A percentile compares a stretch with the other conserved stretches of the same genome.
Conservation (phyloP, 2,888 invertebrate species). For the Meteorus cinctellus region DNA sequence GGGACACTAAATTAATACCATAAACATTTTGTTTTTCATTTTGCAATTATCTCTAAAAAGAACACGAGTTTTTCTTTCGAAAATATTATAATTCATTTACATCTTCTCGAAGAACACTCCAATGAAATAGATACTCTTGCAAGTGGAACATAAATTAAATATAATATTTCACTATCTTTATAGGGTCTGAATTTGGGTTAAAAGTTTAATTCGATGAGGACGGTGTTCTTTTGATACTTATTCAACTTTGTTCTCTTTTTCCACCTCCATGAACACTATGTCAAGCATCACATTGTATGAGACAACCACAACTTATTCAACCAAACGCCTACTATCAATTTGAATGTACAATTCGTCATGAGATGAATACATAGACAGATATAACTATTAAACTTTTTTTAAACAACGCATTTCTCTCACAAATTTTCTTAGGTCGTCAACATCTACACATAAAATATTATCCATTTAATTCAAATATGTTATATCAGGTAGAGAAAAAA, state of each 20-base stretch:
- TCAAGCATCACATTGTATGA: not conserved
- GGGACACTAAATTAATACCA: too few relatives aligned
- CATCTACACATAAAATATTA: not conserved
- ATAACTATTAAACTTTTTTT: not conserved
- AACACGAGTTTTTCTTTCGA: too few relatives aligned
- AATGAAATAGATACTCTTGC: not conserved
- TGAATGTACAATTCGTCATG: conserved; percentile 35
- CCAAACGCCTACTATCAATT: conserved; percentile 52
- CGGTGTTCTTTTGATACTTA: conserved; percentile 39
- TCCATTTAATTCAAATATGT: not conserved
- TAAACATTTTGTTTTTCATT: too few relatives aligned
- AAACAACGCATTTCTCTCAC: not conserved
- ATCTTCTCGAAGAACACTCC: not conserved
- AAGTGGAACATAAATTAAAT: too few relatives aligned
- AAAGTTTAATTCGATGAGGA: conserved; percentile 58
- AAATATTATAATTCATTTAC: not conserved
- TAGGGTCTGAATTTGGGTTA: conserved; percentile 57
- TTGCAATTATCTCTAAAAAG: too few relatives aligned
- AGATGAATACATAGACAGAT: conserved; percentile 6
- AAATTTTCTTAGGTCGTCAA: not conserved
- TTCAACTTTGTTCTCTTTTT: not conserved
- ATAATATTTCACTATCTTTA: not conserved
- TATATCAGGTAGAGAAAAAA: not conserved
- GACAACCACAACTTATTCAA: not conserved
- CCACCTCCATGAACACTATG: not conserved